phyloP scores from a whole-genome alignment of 2,888 invertebrate genomes.

The Watsonalla binaria region DNA sequence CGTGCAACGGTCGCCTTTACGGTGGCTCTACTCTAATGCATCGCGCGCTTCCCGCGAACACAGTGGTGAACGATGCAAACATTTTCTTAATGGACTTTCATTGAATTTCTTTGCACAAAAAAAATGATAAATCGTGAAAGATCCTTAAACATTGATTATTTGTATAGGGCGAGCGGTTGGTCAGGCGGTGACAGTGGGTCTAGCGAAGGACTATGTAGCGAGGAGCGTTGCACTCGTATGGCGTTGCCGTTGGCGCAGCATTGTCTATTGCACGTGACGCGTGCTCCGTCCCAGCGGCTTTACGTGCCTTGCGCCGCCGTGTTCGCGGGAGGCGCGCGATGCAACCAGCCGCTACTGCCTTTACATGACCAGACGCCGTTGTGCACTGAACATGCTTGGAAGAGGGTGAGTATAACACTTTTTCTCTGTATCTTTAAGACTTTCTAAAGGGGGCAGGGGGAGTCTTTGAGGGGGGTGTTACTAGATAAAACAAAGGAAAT shows the following conservation, averaged over 20 bases:
- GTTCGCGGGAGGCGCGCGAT: constrained; percentile 69
- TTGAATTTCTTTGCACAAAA: too few species aligned
- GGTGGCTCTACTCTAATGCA: too few species aligned
- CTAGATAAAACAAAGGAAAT: too few species aligned
- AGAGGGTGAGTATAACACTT: constrained; percentile 74
- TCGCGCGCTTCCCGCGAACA: too few species aligned
- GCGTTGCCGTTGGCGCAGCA: constrained; percentile 89
- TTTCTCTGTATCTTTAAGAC: too few species aligned
- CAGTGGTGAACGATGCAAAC: too few species aligned
- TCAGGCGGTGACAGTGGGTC: constrained; percentile 54
- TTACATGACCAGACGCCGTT: constrained; percentile 84
- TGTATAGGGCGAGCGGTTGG: constrained; percentile 49
- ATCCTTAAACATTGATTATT: neutral
- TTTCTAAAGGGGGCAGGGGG: too few species aligned
- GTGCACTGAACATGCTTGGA: constrained; percentile 91
- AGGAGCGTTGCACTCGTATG: constrained; percentile 44
- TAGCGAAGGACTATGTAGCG: constrained; percentile 33
- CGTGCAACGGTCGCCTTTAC: too few species aligned
- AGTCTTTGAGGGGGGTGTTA: too few species aligned
- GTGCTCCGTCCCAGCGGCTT: constrained; percentile 89
- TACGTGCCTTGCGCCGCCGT: constrained; percentile 72
- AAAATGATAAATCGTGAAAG: too few species aligned
- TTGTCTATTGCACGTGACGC: constrained; percentile 91
- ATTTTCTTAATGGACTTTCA: too few species aligned
- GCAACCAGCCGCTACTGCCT: constrained; percentile 67